phyloP scores from a whole-genome alignment of 2,113 vertebrate species.

The Alexandromys fortis region DNA sequence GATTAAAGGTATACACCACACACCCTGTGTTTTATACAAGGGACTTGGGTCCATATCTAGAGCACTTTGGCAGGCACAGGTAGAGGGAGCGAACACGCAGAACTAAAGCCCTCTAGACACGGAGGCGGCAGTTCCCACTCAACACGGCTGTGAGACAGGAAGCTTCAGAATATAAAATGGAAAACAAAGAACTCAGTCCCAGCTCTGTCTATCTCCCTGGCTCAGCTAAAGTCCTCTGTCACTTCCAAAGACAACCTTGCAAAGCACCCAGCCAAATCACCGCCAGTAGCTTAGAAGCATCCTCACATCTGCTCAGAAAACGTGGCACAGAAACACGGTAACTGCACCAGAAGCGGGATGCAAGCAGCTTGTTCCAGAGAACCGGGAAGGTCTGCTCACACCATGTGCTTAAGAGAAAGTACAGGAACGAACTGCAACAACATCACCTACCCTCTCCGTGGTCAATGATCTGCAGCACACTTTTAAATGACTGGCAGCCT shows the following conservation, averaged over 20 bases:
- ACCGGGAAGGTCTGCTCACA: background rate
- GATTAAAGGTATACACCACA: background rate
- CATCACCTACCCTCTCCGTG: background rate
- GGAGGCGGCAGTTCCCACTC: too few species aligned
- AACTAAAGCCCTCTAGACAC: background rate
- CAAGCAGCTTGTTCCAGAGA: background rate
- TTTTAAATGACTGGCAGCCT: background rate
- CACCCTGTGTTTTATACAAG: background rate
- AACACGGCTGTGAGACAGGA: background rate
- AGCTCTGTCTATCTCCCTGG: background rate
- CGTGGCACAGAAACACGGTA: background rate
- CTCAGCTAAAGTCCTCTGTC: background rate
- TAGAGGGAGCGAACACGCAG: background rate
- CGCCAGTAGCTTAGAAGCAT: background rate
- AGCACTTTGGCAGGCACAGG: background rate
- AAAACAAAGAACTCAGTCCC: background rate
- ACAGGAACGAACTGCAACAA: slow-evolving; percentile 57
- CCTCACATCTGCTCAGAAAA: background rate
- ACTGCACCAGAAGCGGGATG: background rate
- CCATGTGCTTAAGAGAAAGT: background rate
- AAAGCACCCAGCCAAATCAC: background rate
- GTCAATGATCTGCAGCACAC: background rate
- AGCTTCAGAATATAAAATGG: background rate
- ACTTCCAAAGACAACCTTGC: background rate
- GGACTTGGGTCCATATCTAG: background rate